Percentiles rank a stretch among this genome's conserved stretches.
phyloP scores from a whole-genome alignment of 2,888 invertebrate species.

The Hirtodrosophila histrioides region DNA sequence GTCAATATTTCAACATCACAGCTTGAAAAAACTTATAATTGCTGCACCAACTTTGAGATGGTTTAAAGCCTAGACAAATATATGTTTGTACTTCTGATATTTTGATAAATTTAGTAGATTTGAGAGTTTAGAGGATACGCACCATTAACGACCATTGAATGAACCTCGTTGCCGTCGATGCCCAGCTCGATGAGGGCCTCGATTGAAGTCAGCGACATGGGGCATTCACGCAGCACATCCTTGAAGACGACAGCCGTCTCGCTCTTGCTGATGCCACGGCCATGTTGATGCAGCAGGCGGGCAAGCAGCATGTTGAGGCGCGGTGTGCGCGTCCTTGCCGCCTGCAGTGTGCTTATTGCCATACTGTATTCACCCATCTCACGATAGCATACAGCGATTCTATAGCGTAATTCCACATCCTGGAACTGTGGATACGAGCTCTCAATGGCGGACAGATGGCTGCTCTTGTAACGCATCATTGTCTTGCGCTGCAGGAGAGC shows the following conservation, averaged over 20 bases:
- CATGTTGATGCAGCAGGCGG: slow-evolving; percentile 89
- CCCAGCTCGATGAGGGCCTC: slow-evolving; percentile 90
- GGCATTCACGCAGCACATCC: slow-evolving; percentile 91
- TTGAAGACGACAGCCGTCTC: slow-evolving; percentile 91
- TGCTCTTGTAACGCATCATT: slow-evolving; percentile 76
- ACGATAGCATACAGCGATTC: slow-evolving; percentile 88
- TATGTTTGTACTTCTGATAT: too few relatives aligned
- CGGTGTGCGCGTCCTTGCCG: slow-evolving; percentile 87
- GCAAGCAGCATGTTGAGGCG: slow-evolving; percentile 92
- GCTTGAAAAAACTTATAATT: too few relatives aligned
- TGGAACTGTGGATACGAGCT: slow-evolving; percentile 77
- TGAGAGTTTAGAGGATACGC: too few relatives aligned
- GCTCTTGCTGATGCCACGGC: slow-evolving; percentile 87
- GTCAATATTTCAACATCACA: too few relatives aligned
- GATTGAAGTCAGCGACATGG: slow-evolving; percentile 90
- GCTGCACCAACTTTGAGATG: too few relatives aligned
- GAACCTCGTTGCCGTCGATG: slow-evolving; percentile 90
- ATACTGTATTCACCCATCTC: slow-evolving; percentile 88
- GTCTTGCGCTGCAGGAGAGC: slow-evolving; percentile 85
- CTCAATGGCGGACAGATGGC: slow-evolving; percentile 73
- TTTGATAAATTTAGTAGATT: too few relatives aligned
- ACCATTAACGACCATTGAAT: slow-evolving; percentile 88
- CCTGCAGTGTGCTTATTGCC: slow-evolving; percentile 83
- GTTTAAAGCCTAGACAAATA: too few relatives aligned
- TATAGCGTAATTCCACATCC: slow-evolving; percentile 90